Evolutionary conservation across 2,888 invertebrate species (phyloP), one percentile per base, ranked within the genome.

Genomic region (Myopa testacea): DNA sequence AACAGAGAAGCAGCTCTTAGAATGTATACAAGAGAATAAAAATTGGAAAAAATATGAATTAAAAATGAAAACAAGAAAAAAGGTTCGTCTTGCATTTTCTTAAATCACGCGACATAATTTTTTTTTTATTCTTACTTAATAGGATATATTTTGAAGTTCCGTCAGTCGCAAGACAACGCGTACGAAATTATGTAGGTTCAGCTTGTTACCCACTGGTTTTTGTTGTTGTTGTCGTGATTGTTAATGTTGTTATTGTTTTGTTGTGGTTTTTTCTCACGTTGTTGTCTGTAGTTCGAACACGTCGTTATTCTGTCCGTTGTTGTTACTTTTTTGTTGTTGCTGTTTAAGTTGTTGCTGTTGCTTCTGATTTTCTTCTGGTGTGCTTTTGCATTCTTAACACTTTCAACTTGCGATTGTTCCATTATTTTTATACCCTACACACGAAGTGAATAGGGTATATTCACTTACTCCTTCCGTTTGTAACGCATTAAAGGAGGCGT

Each of bases 321-420:
- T 55, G 55, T 10, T 16, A 55, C 1, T 16, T 55, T 55, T 58
- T 3, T 58, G 58, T 58, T 37, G 14, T 65, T 65, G 4, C 3
- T 34, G 38, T 14, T 16, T 34, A 26, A 63, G 2, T 65, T 34
- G 34, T 8, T 65, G 38, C 34, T 62, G 26, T 26, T 62, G 19
- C 26, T 62, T 4, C 26, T 62, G 62, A 1, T 38, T 38, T 16
- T 37, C 16, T 1, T 10, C 34, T 38, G 14, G 6, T 7, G 34
- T 65, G 38, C 67, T 75, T 67, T 65, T 63, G 74, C 74, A 74
- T 74, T 67, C 67, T 38, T 50, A 65, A 52, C 73, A 34, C 50
- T 38, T 60, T 45, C 50, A 40, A 6, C 45, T 45, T 45, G 1
- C 45, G 45, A 45, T 45, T 45, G 1, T 45, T 3, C 45, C 45